These are phyloP conservation scores for Sarcophaga rosellei DNA, from an alignment of 2,888 invertebrate species.

Conservation along the genomic window DNA sequence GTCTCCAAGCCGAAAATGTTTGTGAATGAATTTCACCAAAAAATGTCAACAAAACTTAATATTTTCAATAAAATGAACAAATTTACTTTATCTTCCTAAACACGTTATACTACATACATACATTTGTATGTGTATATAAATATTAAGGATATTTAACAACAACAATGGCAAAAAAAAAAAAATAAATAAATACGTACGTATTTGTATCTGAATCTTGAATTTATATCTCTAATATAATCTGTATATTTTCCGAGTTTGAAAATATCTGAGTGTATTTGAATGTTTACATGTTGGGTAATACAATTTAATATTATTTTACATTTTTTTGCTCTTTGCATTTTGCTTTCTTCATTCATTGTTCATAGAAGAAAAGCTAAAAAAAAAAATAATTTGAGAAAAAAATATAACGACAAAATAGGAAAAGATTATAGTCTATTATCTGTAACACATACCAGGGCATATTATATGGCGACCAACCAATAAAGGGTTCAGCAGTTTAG, in stretches of 20 bases:
- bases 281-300: constrained; percentile 16
- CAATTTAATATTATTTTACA: constrained; percentile 40
- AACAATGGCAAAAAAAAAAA: neutral
- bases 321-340: neutral
- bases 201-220: neutral
- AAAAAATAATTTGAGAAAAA: constrained; percentile 17
- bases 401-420: constrained; percentile 3
- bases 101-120: neutral
- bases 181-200: neutral
- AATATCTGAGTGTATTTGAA: neutral
- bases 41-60: constrained; percentile 56
- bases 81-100: neutral
- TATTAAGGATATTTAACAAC: neutral
- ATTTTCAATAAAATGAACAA: constrained; percentile 47
- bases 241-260: neutral
- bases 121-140: neutral
- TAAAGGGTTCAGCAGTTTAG: constrained; percentile 63
- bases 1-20: constrained; percentile 41
- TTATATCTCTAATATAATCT: neutral
- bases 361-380: constrained; percentile 11
- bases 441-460: constrained; percentile 62
- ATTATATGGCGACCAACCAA: constrained; percentile 68
- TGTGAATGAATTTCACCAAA: constrained; percentile 50
- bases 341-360: constrained; percentile 3
- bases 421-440: constrained; percentile 57